Evolutionary conservation across 1,140 invertebrate species (phyloP).

Genomic region (Heliconius congener): DNA sequence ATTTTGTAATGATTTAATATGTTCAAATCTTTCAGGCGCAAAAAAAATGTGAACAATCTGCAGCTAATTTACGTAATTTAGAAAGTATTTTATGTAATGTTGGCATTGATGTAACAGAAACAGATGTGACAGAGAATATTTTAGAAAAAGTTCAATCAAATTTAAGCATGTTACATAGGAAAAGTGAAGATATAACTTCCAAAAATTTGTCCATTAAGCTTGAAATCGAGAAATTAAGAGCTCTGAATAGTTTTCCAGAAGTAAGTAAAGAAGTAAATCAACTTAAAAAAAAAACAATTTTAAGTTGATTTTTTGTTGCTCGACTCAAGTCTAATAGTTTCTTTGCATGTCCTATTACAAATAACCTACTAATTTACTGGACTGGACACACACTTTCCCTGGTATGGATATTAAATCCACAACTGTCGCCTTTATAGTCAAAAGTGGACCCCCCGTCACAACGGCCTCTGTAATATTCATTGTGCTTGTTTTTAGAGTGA

Average conservation of each 20-base stretch:
- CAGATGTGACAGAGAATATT: conserved; percentile 47
- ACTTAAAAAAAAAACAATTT: too few relatives aligned
- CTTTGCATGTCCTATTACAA: too few relatives aligned
- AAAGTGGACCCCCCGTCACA: too few relatives aligned
- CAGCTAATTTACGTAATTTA: conserved; percentile 65
- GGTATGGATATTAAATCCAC: too few relatives aligned
- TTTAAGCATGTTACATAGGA: conserved; percentile 55
- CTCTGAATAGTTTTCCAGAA: conserved; percentile 47
- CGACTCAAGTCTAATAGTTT: too few relatives aligned
- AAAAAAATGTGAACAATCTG: conserved; percentile 60
- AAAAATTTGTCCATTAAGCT: conserved; percentile 65
- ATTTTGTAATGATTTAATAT: not conserved
- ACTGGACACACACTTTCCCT: too few relatives aligned
- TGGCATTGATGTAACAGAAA: conserved; percentile 60
- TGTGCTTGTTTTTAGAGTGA: conserved; percentile 69
- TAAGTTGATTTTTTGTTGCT: too few relatives aligned
- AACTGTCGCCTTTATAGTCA: too few relatives aligned
- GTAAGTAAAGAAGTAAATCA: conserved; percentile 39
- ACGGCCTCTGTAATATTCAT: not conserved
- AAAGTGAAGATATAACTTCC: conserved; percentile 69
- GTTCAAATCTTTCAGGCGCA: conserved; percentile 49
- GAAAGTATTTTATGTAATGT: conserved; percentile 63
- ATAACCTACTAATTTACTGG: too few relatives aligned
- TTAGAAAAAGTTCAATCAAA: conserved; percentile 63
- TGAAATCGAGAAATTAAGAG: conserved; percentile 67